Base-by-base conservation (phyloP, 2,888 invertebrate genomes). In the Chironomus tentans region DNA sequence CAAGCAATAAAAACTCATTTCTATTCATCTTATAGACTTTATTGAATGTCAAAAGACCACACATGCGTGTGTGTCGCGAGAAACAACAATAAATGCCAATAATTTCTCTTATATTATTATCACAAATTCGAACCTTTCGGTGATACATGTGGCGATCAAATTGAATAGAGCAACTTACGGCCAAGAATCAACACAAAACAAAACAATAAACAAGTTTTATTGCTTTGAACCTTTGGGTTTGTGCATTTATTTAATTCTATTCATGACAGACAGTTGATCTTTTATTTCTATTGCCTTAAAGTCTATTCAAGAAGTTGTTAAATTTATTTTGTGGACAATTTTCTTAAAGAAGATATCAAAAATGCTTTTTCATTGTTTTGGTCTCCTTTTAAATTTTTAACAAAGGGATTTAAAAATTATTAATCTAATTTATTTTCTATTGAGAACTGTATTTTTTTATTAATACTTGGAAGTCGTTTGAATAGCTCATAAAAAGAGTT, bases 51-150 rank as follows among this genome's bases (percentile, higher is more conserved):
- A 56, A 15, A 56, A 56, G 74, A 74, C 68, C 74, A 74, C 74
- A 68, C 74, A 12, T 10, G 48, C 74, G 12, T 10, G 48, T 68
- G 12, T 74, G 74, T 74, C 74, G 47, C 46, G 74, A 68, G 72
- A 12, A 24, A 65, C 13, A 47, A 68, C 47, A 74, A 74, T 74
- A 74, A 74, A 72, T 18, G 72, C 72, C 61, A 72, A 72, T 72
- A 72, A 72, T 28, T 28, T 72, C 28, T 56, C 15, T 62, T 24
- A 72, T 7, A 47, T 65, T 74, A 68, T 74, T 61, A 74, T 73
- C 65, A 74, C 68, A 74, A 61, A 48, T 74, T 68, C 61, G 47
- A 68, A 65, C 48, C 65, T 74, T 68, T 10, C 4, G 28, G 28
- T 28, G 28, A 4, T 28, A 4, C 72, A 28, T 62, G 62, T 50